A percentile compares a stretch with the other conserved stretches of the same genome.
These are phyloP conservation scores for Drosophila flavopinicola DNA, from an alignment of 2,888 invertebrate genomes.

Conservation along the genomic window DNA sequence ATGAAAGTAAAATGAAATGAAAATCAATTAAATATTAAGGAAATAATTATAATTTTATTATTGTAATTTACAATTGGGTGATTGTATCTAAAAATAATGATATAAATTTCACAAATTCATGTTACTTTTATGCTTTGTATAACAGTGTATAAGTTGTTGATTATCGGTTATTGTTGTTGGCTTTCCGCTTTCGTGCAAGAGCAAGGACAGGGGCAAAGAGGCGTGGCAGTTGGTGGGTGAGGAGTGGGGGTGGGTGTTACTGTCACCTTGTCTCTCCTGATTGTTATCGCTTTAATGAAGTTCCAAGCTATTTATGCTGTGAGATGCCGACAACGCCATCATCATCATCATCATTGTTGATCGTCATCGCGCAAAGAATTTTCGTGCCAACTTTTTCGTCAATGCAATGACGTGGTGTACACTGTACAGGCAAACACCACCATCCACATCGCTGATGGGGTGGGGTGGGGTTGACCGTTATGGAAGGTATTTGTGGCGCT, in stretches of 20 bases:
- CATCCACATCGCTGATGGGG: too few relatives aligned
- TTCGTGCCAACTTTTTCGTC: constrained; percentile 60
- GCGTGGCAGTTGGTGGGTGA: too few relatives aligned
- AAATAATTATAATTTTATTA: too few relatives aligned
- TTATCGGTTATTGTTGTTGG: background rate
- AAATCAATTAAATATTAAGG: too few relatives aligned
- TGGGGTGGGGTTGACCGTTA: constrained; percentile 23
- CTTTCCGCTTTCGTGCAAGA: background rate
- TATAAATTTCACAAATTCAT: too few relatives aligned
- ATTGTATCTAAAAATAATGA: too few relatives aligned
- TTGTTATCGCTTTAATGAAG: constrained; percentile 66
- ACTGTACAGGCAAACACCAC: too few relatives aligned
- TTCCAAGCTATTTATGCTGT: constrained; percentile 47
- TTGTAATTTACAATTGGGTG: too few relatives aligned
- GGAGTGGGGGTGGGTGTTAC: background rate
- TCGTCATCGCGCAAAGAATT: constrained; percentile 53
- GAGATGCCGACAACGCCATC: constrained; percentile 32
- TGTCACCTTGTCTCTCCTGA: constrained; percentile 36
- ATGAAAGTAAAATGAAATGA: too few relatives aligned
- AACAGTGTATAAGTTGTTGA: too few relatives aligned
- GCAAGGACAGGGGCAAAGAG: background rate
- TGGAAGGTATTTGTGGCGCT: constrained; percentile 38
- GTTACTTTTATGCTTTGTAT: too few relatives aligned
- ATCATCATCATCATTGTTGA: constrained; percentile 25
- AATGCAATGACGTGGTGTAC: constrained; percentile 48